These are phyloP conservation scores for Clusia tigrina DNA, from an alignment of 2,888 invertebrate species.

Conservation along the genomic window DNA sequence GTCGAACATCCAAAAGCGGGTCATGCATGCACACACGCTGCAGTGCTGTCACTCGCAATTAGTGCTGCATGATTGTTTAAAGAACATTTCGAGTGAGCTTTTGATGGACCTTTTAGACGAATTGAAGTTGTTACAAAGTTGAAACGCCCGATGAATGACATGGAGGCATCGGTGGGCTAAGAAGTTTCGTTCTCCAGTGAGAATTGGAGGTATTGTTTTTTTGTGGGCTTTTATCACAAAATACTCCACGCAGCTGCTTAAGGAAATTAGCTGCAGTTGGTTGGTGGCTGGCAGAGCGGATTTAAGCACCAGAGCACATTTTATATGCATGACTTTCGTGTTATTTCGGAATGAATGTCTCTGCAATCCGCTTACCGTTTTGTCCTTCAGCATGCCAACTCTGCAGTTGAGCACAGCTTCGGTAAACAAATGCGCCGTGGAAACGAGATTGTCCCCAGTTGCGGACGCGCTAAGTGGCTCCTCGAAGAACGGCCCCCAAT, in stretches of 20 bases:
- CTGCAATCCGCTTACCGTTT: conserved; percentile 70
- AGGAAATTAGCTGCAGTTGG: not conserved
- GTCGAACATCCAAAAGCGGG: conserved; percentile 12
- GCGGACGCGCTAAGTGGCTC: conserved; percentile 65
- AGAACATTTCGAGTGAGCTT: conserved; percentile 5
- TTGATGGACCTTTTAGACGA: conserved; percentile 31
- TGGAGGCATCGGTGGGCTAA: too few species aligned
- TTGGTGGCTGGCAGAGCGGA: not conserved
- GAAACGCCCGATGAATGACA: too few species aligned
- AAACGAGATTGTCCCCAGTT: conserved; percentile 68
- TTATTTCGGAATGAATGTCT: too few species aligned
- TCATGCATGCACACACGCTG: conserved; percentile 17
- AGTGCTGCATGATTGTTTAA: conserved; percentile 18
- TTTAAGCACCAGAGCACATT: not conserved
- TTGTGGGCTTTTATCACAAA: too few species aligned
- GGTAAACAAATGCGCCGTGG: conserved; percentile 72
- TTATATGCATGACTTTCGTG: conserved; percentile 6
- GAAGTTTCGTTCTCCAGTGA: not conserved
- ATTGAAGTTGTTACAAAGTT: conserved; percentile 28
- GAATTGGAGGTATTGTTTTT: not conserved
- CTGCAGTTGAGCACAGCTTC: conserved; percentile 73
- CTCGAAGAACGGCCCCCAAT: conserved; percentile 79
- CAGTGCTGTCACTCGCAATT: conserved; percentile 22
- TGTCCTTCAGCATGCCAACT: conserved; percentile 75
- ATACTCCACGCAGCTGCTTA: not conserved